Base-by-base conservation (phyloP, 1,140 invertebrate species). In the Antheraea mylitta region DNA sequence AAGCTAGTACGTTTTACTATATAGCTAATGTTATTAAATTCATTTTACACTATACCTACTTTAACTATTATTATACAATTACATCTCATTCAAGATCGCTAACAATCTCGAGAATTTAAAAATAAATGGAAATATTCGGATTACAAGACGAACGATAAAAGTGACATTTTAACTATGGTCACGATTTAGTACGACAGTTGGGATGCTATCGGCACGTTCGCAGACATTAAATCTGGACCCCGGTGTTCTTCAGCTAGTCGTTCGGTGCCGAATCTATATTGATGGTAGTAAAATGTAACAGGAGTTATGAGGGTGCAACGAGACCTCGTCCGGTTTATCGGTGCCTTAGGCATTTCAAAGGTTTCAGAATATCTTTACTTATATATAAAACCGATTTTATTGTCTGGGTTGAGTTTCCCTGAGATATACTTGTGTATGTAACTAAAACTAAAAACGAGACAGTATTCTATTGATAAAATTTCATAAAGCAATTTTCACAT, bases 131-230 rank as follows among this genome's bases (percentile, higher is more conserved):
- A 36, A 61, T 61, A 7, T 36, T 61, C 22, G 78, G 79, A 86
- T 85, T 81, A 81, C 77, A 72, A 53, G 64, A 68, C 62, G 59
- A 70, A 70, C 73, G 74, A 84, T 85, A 82, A 86, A 84, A 61
- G 70, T 58, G 78, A 81, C 77, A 77, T 65, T 80, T 86, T 88
- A 84, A 88, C 73, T 68, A 71, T 75, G 71, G 16, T n/a, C 19
- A 77, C 53, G 83, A 85, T 85, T 84, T 85, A 88, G 67, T 78
- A 72, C 59, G 73, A 67, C 73, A 77, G 70, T 64, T 64, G 65
- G 63, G 65, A 70, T 66, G 80, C 68, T 75, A 78, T 80, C 71
- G 76, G 80, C 74, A 79, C 75, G 75, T 81, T 76, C 69, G 68
- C 67, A 64, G 71, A 79, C 76, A 79, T 82, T 80, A 82, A 80